Base-by-base conservation (phyloP, 2,113 vertebrate genomes). In the Brienomyrus longianalis region DNA sequence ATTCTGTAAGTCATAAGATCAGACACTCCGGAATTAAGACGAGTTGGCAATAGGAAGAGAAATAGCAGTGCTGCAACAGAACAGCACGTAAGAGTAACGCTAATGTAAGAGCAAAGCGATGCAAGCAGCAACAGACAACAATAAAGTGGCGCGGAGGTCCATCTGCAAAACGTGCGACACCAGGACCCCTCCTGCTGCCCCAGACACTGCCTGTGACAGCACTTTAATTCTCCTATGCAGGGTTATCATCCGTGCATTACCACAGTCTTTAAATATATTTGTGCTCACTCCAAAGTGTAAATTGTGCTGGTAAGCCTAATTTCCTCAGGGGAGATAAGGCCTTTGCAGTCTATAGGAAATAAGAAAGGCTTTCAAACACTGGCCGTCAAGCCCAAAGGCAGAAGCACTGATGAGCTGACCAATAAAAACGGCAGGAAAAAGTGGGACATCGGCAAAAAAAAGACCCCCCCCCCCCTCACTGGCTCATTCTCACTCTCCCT, bases 401-500 rank as follows among this genome's bases (percentile, higher is more conserved):
- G 85, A 83, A 92, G 91, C 92, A 91, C 85, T 91, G 92, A 89
- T 27, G 52, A 89, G 92, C 90, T 94, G 93, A 94, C 94, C 94
- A 92, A 89, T 90, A 48, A 13, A 88, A 91, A 39, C 54, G 56
- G 88, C 54, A 27, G 86, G 86, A 47, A 84, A 91, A 89, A 90
- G 83, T 90, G 91, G 86, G 91, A 74, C 89, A 91, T 74, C 70
- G 85, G 74, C 88, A 90, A 83, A 91, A 91, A 66, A 89, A 74
- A 88, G 35, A 70, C 23, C 7, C 5, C 54, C n/a, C 23, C 96
- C 93, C 95, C 94, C 93, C 88, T 70, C 83, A 17, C 95, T 91
- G 92, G 95, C 95, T 94, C 91, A 92, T 94, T 95, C 94, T 94
- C 92, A 94, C 95, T 95, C 95, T 96, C 96, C 96, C 94, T 95